Base-by-base conservation (phyloP, 2,113 vertebrate species). In the Chionodraco myersi region DNA sequence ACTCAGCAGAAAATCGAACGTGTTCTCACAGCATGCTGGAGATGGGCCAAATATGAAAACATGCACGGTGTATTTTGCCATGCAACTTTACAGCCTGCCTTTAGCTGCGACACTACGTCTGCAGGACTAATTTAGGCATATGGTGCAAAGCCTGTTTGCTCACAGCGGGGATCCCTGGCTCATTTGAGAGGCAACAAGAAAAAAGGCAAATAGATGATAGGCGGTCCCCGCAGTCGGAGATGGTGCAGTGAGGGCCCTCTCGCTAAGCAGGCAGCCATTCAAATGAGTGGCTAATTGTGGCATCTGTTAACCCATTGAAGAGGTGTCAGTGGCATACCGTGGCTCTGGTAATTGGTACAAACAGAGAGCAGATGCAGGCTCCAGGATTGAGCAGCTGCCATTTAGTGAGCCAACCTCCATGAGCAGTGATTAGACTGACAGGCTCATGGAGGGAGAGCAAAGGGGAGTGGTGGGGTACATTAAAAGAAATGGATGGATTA, bases 261-360 rank as follows among this genome's bases (percentile, higher is more conserved):
- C 90, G 90, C 92, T 95, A 95, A 96, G 95, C 94, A 95, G 95
- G 92, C 93, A 93, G 92, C 92, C 90, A 92, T 96, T 96, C 94
- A 96, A 96, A 96, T 95, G 92, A 96, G 94, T 94, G 93, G 23
- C 23, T 26, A 26, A 26, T 26, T 26, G 23, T 26, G 23, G 91
- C 94, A 95, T 96, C 95, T 96, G 89, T 97, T 96, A 97, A 96
- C 95, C 92, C 93, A 87, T 86, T 93, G 94, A 95, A 92, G 88
- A 94, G 88, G 92, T 86, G 91, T 90, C 91, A 89, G 85, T 65
- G 83, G 87, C 80, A 91, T 88, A 90, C 93, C 94, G 91, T 84
- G 84, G 89, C 87, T 83, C 88, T 92, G 90, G 87, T 96, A 91
- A 94, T 95, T 94, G 71, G 93, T 92, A 93, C 94, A 93, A 94